A percentile compares a stretch with the other conserved stretches of the same genome.
phyloP scores from a whole-genome alignment of 1,140 invertebrate genomes.

The Papilio machaon region DNA sequence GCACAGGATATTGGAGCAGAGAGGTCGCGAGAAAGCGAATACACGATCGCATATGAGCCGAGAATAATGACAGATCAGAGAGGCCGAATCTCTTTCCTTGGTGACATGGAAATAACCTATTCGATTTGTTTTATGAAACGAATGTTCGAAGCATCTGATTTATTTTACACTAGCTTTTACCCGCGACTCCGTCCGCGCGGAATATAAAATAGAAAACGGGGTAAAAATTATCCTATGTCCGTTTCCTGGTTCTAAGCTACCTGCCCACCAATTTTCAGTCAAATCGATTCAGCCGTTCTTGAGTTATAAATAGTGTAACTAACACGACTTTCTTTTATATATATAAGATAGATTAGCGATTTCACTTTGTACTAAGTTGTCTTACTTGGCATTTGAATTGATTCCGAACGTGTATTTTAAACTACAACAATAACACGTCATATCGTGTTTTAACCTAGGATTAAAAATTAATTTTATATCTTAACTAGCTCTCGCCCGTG shows the following conservation, averaged over 20 bases:
- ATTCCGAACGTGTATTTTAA: background rate
- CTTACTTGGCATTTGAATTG: too few species aligned
- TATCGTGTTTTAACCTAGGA: too few species aligned
- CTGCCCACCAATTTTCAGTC: too few species aligned
- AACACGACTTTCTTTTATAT: too few species aligned
- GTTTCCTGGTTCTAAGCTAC: too few species aligned
- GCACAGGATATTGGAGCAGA: conserved; percentile 23
- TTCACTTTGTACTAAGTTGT: background rate
- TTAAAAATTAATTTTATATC: too few species aligned
- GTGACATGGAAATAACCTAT: background rate
- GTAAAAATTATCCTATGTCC: too few species aligned
- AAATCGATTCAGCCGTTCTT: too few species aligned
- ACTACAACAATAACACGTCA: background rate
- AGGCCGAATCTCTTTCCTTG: background rate
- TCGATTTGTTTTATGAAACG: background rate
- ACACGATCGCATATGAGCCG: conserved; percentile 8
- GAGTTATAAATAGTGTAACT: too few species aligned
- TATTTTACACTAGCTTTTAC: background rate
- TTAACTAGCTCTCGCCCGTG: too few species aligned
- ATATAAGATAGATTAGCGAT: background rate
- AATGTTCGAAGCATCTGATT: background rate
- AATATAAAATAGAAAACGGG: too few species aligned
- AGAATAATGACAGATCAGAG: conserved; percentile 14
- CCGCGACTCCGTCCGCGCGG: too few species aligned
- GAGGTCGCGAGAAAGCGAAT: background rate